A percentile compares a stretch with the other conserved stretches of the same genome.
Conservation (phyloP, 2,888 invertebrate genomes). For the Drosophila peninsularis region DNA sequence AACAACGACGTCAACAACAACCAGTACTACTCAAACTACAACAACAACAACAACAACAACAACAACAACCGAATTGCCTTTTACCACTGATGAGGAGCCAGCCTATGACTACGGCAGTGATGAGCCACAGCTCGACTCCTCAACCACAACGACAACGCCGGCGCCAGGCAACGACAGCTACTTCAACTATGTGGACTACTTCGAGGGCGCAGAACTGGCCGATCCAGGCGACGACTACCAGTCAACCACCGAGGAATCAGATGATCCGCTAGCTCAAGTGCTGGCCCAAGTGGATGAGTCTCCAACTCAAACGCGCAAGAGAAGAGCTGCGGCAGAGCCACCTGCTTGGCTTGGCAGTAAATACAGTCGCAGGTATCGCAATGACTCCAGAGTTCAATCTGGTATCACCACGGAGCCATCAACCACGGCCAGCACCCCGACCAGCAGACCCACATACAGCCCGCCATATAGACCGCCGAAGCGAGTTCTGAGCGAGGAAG, state of each 20-base stretch:
- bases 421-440: slow-evolving; percentile 12
- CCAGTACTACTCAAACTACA: neutral
- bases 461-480: slow-evolving; percentile 19
- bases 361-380: slow-evolving; percentile 68
- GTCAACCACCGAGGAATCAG: slow-evolving; percentile 46
- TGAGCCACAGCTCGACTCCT: slow-evolving; percentile 40
- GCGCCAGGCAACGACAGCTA: slow-evolving; percentile 74
- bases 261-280: slow-evolving; percentile 66
- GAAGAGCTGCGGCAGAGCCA: slow-evolving; percentile 39
- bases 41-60: slow-evolving; percentile 41
- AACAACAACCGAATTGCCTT: slow-evolving; percentile 39
- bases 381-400: slow-evolving; percentile 8
- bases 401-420: slow-evolving; percentile 10
- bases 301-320: slow-evolving; percentile 20
- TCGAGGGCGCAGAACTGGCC: slow-evolving; percentile 68
- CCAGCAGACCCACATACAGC: slow-evolving; percentile 16
- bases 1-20: slow-evolving; percentile 5
- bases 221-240: slow-evolving; percentile 36
- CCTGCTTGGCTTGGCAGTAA: slow-evolving; percentile 54
- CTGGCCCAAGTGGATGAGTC: slow-evolving; percentile 51
- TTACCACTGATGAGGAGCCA: slow-evolving; percentile 56
- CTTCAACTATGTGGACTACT: slow-evolving; percentile 83
- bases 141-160: slow-evolving; percentile 58
- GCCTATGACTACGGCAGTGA: slow-evolving; percentile 64
- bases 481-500: slow-evolving; percentile 46